Conservation (phyloP, 2,113 vertebrate genomes). For the Antigone vipio region DNA sequence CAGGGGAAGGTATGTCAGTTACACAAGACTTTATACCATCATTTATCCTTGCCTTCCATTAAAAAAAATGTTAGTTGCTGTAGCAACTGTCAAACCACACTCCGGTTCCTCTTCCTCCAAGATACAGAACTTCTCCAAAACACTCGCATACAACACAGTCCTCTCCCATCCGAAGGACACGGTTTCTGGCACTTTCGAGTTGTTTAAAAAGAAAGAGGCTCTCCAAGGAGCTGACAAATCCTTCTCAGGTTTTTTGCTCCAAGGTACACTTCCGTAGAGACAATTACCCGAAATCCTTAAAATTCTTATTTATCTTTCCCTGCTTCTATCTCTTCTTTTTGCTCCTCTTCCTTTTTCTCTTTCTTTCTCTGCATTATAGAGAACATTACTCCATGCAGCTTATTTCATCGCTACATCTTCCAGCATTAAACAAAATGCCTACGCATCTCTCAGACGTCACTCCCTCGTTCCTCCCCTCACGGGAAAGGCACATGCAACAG, state of each 20-base stretch:
- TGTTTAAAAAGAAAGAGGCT: conserved; percentile 12
- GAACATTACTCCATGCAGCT: background rate
- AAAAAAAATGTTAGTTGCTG: conserved; percentile 35
- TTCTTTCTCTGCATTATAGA: background rate
- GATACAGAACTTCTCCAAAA: conserved; percentile 58
- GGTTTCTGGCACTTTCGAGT: background rate
- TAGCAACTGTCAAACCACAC: conserved; percentile 46
- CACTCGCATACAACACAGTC: conserved; percentile 21
- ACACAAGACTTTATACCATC: background rate
- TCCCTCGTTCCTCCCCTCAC: background rate
- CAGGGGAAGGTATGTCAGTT: conserved; percentile 40
- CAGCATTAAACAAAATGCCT: background rate
- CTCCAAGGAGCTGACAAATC: background rate
- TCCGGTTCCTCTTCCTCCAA: conserved; percentile 33
- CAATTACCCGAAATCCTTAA: background rate
- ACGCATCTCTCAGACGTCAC: background rate
- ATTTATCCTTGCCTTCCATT: conserved; percentile 19
- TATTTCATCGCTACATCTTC: background rate
- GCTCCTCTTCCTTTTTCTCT: background rate
- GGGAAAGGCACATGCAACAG: background rate
- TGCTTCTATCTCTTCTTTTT: background rate
- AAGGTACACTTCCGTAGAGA: background rate
- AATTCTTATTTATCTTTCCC: background rate
- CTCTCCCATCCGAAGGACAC: background rate
- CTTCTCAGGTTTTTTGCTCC: background rate